These are phyloP conservation scores for Heterotilapia buettikoferi DNA, from an alignment of 2,113 vertebrate species.

Conservation along the genomic window DNA sequence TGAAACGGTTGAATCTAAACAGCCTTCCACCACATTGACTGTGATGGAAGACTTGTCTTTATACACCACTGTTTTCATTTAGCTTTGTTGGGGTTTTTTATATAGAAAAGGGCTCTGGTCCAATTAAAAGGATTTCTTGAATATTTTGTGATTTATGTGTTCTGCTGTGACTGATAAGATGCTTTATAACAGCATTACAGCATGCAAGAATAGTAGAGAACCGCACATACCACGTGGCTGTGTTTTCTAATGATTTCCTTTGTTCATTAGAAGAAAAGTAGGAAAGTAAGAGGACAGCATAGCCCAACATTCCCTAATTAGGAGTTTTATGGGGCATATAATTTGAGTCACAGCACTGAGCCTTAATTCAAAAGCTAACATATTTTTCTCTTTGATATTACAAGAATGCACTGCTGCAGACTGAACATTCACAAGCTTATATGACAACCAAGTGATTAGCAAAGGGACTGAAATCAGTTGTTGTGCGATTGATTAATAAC, in stretches of 20 bases:
- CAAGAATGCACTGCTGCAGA: background rate
- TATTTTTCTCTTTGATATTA: constrained; percentile 1
- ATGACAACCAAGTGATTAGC: background rate
- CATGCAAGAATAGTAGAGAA: background rate
- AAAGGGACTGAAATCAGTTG: background rate
- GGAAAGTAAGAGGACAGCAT: constrained; percentile 12
- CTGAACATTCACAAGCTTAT: background rate
- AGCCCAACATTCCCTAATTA: constrained; percentile 66
- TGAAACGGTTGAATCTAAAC: background rate
- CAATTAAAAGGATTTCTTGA: background rate
- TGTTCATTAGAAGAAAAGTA: constrained; percentile 47
- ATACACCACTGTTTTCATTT: background rate
- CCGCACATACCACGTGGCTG: background rate
- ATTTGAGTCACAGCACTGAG: constrained; percentile 65
- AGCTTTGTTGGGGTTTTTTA: rapidly evolving
- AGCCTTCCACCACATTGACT: background rate
- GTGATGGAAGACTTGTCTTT: background rate
- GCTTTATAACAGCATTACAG: background rate
- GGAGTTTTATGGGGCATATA: constrained; percentile 73
- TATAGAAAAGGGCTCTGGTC: background rate
- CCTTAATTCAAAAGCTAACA: constrained; percentile 60
- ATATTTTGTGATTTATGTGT: background rate
- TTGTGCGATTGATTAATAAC: background rate
- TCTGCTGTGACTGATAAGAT: background rate
- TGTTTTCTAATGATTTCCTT: constrained; percentile 40